These are phyloP conservation scores for Micromussa lordhowensis DNA, from an alignment of 92 coral and sea anemone species.

Conservation along the genomic window DNA sequence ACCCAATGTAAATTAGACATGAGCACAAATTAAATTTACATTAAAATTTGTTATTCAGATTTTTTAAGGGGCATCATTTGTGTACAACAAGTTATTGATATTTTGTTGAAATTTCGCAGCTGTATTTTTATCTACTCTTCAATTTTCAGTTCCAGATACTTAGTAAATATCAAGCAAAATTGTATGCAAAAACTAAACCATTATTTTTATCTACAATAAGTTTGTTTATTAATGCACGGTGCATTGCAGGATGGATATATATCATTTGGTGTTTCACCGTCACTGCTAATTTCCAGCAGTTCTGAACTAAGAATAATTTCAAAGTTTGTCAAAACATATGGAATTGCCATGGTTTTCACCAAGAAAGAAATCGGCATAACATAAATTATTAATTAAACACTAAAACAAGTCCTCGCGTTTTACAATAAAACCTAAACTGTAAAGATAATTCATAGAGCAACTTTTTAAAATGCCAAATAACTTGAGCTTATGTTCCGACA, in stretches of 20 bases:
- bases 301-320: not conserved
- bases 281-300: not conserved
- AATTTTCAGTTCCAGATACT: too few species aligned
- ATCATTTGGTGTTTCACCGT: not conserved
- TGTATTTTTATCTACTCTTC: too few species aligned
- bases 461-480: not conserved
- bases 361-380: constrained; percentile 1
- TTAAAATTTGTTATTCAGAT: too few species aligned
- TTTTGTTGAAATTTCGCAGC: too few species aligned
- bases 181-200: not conserved
- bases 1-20: too few species aligned
- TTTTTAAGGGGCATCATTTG: too few species aligned
- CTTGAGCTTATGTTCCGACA: not conserved
- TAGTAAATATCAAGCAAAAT: too few species aligned
- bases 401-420: not conserved
- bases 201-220: not conserved
- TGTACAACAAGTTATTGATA: too few species aligned
- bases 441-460: not conserved
- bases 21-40: too few species aligned
- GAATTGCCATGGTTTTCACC: not conserved
- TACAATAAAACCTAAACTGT: not conserved
- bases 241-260: not conserved
- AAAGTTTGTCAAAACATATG: not conserved
- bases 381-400: constrained; percentile 15
- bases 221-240: not conserved